A percentile compares a stretch with the other conserved stretches of the same genome.
Conservation (phyloP, 92 coral and sea anemone genomes). For the Nematostella vectensis region DNA sequence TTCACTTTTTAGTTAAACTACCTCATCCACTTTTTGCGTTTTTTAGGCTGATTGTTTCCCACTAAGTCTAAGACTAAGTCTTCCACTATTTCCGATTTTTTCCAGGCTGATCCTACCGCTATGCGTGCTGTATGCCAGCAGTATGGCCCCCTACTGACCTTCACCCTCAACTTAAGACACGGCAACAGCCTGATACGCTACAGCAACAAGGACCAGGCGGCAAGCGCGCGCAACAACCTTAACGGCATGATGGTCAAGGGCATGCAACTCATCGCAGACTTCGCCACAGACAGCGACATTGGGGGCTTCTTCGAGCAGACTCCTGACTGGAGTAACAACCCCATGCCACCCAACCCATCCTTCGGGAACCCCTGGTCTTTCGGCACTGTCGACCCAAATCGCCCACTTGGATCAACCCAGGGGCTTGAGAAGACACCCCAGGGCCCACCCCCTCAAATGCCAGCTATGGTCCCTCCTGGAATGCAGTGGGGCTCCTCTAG, state of each 20-base stretch:
- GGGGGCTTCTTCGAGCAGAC: conserved; percentile 98
- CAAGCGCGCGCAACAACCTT: conserved; percentile 61
- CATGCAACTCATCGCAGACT: conserved; percentile 69
- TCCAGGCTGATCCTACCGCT: conserved; percentile 74
- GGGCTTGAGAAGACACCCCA: conserved; percentile 18
- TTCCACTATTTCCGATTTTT: too few species aligned
- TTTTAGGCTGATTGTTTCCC: too few species aligned
- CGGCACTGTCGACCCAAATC: conserved; percentile 15
- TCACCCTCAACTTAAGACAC: conserved; percentile 84
- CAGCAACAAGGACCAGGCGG: conserved; percentile 92
- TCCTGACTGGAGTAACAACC: conserved; percentile 80
- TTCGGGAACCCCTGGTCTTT: conserved; percentile 74
- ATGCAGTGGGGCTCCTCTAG: conserved; percentile 65
- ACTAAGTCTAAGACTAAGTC: too few species aligned
- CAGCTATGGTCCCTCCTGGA: conserved; percentile 27
- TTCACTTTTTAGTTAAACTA: too few species aligned
- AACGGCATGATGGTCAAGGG: conserved; percentile 67
- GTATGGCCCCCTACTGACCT: conserved; percentile 86
- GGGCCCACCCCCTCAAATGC: conserved; percentile 16
- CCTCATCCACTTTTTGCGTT: too few species aligned
- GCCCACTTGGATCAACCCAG: conserved; percentile 9
- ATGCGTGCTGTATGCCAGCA: conserved; percentile 84
- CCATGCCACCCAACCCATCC: conserved; percentile 43
- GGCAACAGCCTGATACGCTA: conserved; percentile 97
- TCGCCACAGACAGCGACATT: conserved; percentile 92